Base-by-base conservation (phyloP, 2,113 vertebrate species). In the Equus przewalskii region DNA sequence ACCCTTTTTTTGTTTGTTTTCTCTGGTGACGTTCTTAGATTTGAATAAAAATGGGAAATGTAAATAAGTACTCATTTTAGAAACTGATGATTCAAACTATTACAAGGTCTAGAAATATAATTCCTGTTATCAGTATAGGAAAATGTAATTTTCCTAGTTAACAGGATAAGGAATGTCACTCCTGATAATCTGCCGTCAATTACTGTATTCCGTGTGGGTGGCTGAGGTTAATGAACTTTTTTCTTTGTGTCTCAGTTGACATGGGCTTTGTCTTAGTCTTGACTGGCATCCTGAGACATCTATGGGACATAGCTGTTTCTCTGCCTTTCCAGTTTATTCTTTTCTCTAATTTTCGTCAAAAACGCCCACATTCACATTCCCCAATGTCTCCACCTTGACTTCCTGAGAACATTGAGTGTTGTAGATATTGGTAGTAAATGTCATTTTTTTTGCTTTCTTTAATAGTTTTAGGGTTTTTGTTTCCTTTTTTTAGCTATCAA, bases 41-140 rank as follows among this genome's bases (percentile, higher is more conserved):
- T 67, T 65, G 41, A 80, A 14, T 87, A 81, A 95, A 91, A 85
- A 91, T 33, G 7, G 91, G 16, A 86, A 95, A 80, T 84, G 46
- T 79, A 94, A 65, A 65, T 65, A 94, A 69, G 22, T 76, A 91
- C 9, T 65, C 36, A 80, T 92, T 94, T 96, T 10, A 49, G 18
- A 78, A 41, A 72, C 15, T 8, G 22, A 41, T 84, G 6, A 5
- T 67, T 91, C 70, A 80, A 28, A 46, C 14, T 90, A 36, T 44
- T 28, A 56, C 21, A 72, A 69, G 30, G 91, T 94, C 49, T 96
- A 92, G 46, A n/a, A 91, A 64, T 79, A 19, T 41, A 54, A 73
- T 72, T 93, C 11, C 36, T 80, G 8, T n/a, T 88, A 4, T 72
- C 49, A 60, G 16, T 62, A 79, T 14, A 91, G 26, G 7, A 62